A percentile compares a stretch with the other conserved stretches of the same genome.
Evolutionary conservation across 2,888 invertebrate genomes (phyloP).

Genomic region (Alcis repandata): DNA sequence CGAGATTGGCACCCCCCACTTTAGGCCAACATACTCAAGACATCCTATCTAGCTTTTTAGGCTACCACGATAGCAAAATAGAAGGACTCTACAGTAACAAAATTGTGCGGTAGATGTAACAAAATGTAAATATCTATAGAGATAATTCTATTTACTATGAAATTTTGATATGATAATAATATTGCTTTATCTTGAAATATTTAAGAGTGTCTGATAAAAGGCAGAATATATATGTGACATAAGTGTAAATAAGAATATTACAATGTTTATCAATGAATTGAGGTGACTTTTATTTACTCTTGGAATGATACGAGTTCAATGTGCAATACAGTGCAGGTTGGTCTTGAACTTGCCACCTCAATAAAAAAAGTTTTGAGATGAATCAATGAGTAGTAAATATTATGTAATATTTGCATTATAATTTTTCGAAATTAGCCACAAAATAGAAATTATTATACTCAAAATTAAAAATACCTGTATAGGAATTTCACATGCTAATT

Average conservation of each 20-base stretch:
- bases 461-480: too few relatives aligned
- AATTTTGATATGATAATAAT: slow-evolving; percentile 25
- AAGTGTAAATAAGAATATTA: slow-evolving; percentile 12
- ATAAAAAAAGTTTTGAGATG: too few relatives aligned
- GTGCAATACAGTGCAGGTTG: neutral
- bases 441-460: too few relatives aligned
- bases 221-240: slow-evolving; percentile 1
- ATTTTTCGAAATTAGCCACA: too few relatives aligned
- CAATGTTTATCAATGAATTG: neutral
- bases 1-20: slow-evolving; percentile 92
- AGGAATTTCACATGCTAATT: too few relatives aligned
- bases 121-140: slow-evolving; percentile 5
- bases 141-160: slow-evolving; percentile 23
- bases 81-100: slow-evolving; percentile 82
- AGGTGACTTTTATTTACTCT: slow-evolving; percentile 8
- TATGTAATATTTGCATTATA: too few relatives aligned
- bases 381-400: too few relatives aligned
- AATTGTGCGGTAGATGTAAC: slow-evolving; percentile 59
- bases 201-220: slow-evolving; percentile 19
- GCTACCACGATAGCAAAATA: slow-evolving; percentile 88
- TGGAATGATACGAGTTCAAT: neutral
- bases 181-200: slow-evolving; percentile 29
- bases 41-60: slow-evolving; percentile 89
- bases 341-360: too few relatives aligned
- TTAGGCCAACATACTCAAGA: slow-evolving; percentile 95